A percentile compares a stretch with the other conserved stretches of the same genome.
phyloP scores from a whole-genome alignment of 2,888 invertebrate species.

The Epiperipatus broadwayi region DNA sequence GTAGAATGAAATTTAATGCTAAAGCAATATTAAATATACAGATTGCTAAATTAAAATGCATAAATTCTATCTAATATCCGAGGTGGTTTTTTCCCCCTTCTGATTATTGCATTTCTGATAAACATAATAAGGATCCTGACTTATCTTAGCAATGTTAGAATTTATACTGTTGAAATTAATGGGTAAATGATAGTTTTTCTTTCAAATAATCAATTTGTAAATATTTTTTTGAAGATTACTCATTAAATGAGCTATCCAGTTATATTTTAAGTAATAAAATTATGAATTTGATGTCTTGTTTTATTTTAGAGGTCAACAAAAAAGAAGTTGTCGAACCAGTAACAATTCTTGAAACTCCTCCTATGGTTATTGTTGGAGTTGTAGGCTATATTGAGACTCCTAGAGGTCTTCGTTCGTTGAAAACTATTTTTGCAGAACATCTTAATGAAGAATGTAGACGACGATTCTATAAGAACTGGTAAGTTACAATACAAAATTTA shows the following conservation, averaged over 20 bases:
- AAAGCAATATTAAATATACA: too few relatives aligned
- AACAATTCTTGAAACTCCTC: constrained; percentile 91
- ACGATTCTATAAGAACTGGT: constrained; percentile 99
- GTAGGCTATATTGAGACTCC: constrained; percentile 99
- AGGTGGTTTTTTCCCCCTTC: too few relatives aligned
- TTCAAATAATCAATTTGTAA: constrained; percentile 9
- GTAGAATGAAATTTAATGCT: too few relatives aligned
- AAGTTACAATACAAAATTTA: constrained; percentile 27
- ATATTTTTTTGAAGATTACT: not conserved
- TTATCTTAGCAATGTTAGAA: too few relatives aligned
- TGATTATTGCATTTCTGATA: too few relatives aligned
- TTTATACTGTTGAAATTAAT: too few relatives aligned
- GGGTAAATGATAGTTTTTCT: constrained; percentile 4
- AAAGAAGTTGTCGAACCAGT: constrained; percentile 99
- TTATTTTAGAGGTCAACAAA: constrained; percentile 76
- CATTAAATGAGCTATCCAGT: not conserved
- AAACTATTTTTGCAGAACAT: constrained; percentile 97
- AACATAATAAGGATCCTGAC: too few relatives aligned
- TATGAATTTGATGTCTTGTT: not conserved
- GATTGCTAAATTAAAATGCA: too few relatives aligned
- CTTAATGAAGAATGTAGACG: constrained; percentile 94
- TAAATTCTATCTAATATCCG: too few relatives aligned
- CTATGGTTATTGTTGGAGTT: constrained; percentile 90
- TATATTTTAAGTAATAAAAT: not conserved
- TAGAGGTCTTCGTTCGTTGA: constrained; percentile 77